Evolutionary conservation across 2,113 vertebrate species (phyloP), one percentile per base, ranked within the genome.

Genomic region (Passer montanus): DNA sequence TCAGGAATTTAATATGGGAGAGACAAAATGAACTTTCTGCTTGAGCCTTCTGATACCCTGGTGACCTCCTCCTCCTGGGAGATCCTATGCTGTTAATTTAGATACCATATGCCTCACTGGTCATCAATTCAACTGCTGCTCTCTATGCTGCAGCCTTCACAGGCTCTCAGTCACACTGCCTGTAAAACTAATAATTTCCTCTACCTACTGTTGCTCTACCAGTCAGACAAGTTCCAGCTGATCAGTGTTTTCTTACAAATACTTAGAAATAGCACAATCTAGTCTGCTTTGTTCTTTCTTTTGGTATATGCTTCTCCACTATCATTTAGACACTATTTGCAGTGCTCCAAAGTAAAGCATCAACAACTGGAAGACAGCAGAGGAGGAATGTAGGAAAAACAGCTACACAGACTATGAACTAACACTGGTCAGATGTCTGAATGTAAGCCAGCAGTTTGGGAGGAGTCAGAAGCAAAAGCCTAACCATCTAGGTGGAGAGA

Each of bases 101-200:
- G 86, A 96, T 67, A 96, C 74, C 83, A 93, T 78, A 95, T 91
- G 93, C 39, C 83, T 93, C 92, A 76, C 3, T 73, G 66, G 92
- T 81, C 87, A 90, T 72, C 85, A 91, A n/a, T 75, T 94, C 82
- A 89, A 73, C 70, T 85, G 59, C 84, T 80, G 59, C 53, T 91
- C 70, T 74, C 43, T 76, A 22, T 68, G 93, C 91, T 86, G 87
- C 33, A 80, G 77, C 49, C 59, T 70, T 93, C 58, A 69, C 39
- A 78, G 31, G 28, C 87, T 92, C 86, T 88, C 91, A 83, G 89
- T 92, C 35, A 33, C 22, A 46, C 27, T 69, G 41, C 47, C 87
- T 90, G 77, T 50, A 96, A 92, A 94, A 91, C 11, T 1, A 94
- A 56, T 68, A 2, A 63, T 46, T 92, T 86, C 46, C 50, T 94